These are phyloP conservation scores for Dynastes tityus DNA, from an alignment of 2,888 invertebrate genomes.

Conservation along the genomic window DNA sequence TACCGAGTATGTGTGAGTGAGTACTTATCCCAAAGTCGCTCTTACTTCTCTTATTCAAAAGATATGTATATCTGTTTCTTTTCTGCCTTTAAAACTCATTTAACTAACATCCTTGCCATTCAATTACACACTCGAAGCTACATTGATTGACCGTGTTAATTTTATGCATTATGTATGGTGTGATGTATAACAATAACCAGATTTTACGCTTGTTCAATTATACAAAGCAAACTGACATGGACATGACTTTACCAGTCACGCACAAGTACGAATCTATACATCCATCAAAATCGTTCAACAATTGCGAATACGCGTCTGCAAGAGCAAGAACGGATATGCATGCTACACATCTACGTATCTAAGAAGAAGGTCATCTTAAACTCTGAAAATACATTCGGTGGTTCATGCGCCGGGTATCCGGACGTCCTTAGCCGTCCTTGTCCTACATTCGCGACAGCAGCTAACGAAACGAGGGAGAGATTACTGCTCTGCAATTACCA, in stretches of 20 bases:
- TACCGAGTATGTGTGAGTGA: too few relatives aligned
- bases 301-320: background rate
- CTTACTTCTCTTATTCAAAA: too few relatives aligned
- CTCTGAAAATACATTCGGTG: constrained; percentile 38
- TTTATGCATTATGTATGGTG: background rate
- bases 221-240: constrained; percentile 1
- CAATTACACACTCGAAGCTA: background rate
- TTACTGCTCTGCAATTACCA: constrained; percentile 1
- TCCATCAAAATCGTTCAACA: constrained; percentile 21
- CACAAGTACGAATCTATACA: constrained; percentile 27
- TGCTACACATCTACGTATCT: background rate
- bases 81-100: too few relatives aligned
- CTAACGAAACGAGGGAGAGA: constrained; percentile 6
- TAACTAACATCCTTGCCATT: constrained; percentile 2
- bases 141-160: constrained; percentile 2
- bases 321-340: constrained; percentile 1
- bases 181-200: constrained; percentile 2
- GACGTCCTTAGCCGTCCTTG: constrained; percentile 44
- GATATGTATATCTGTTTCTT: too few relatives aligned
- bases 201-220: constrained; percentile 23
- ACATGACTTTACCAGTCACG: background rate
- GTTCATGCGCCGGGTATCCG: constrained; percentile 34
- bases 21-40: too few relatives aligned
- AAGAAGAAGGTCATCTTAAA: constrained; percentile 32
- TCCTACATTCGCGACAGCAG: constrained; percentile 24